Base-by-base conservation (phyloP, 2,113 vertebrate genomes). In the Abramis brama region DNA sequence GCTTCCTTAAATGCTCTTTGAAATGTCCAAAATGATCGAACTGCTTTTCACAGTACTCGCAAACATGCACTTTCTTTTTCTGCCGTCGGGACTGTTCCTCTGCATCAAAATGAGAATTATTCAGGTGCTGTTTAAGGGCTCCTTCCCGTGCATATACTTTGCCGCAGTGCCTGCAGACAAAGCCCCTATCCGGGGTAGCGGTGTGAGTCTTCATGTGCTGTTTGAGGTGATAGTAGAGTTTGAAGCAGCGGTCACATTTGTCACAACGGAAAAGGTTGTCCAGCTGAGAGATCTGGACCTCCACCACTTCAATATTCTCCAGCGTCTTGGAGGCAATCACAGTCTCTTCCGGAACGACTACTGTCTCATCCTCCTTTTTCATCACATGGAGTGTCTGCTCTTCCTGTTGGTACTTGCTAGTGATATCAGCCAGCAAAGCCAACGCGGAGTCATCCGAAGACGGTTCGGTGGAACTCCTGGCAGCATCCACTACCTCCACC, bases 21-120 rank as follows among this genome's bases (percentile, higher is more conserved):
- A 99, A 99, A 92, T 99, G 98, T 9, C 98, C 98, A 19, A 99
- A 98, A 90, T 99, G 98, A 87, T 99, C 97, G 91, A 99, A 99
- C 89, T 98, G 96, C 90, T 99, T 99, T 39, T 97, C 96, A 87
- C 98, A 99, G 91, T 98, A 98, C 90, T 98, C 97, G 92, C 98
- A 99, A 82, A 97, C 89, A 12, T 99, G 98, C 90, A 99, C 97
- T 93, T 97, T 99, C 93, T 98, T 98, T 91, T 96, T 95, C 90
- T 97, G 97, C 89, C 95, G 97, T 89, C 93, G 97, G 86, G 94
- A 95, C 60, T 95, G 94, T 85, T 97, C 96, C 85, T 97, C 96
- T 60, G 95, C 95, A 88, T 99, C 97, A 15, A 96, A 96, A 90
- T 99, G 98, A 93, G 97, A 94, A 71, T 96, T 97, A 89, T 89